Conservation (phyloP, 2,797 vertebrate species). For the Phylloscopus collybita region DNA sequence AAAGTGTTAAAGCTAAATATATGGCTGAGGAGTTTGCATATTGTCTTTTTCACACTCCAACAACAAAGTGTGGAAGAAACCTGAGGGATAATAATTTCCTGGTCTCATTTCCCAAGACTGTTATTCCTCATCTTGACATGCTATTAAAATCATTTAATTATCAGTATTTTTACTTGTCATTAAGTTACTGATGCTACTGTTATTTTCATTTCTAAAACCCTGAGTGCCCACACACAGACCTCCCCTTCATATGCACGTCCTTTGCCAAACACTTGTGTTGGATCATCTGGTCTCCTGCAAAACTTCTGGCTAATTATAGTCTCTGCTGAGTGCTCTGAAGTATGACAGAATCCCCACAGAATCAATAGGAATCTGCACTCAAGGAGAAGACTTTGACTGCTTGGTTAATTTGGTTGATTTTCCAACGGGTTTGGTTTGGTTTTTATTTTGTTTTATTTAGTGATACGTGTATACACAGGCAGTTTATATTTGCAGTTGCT, state of each 20-base stretch:
- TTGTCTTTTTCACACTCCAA: slow-evolving; percentile 46
- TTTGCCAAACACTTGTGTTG: not conserved
- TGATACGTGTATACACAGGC: not conserved
- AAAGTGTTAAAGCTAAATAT: not conserved
- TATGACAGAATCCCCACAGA: not conserved
- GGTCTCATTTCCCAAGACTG: slow-evolving; percentile 44
- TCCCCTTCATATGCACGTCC: not conserved
- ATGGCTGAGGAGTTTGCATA: not conserved
- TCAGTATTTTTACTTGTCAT: slow-evolving; percentile 67
- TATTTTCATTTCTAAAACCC: slow-evolving; percentile 53
- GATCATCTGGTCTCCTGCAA: not conserved
- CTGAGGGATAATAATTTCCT: slow-evolving; percentile 60
- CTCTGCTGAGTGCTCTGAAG: not conserved
- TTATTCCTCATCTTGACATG: slow-evolving; percentile 75
- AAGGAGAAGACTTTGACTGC: not conserved
- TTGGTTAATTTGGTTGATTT: not conserved
- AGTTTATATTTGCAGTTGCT: not conserved
- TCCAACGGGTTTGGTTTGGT: not conserved
- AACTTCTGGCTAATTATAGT: not conserved
- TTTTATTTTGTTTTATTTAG: not conserved
- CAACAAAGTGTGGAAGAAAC: slow-evolving; percentile 23
- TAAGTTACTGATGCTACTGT: slow-evolving; percentile 30
- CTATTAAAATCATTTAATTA: slow-evolving; percentile 75
- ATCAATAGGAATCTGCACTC: not conserved
- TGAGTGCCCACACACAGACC: not conserved